Base-by-base conservation (phyloP, 2,888 invertebrate genomes). In the Coremacera marginata region DNA sequence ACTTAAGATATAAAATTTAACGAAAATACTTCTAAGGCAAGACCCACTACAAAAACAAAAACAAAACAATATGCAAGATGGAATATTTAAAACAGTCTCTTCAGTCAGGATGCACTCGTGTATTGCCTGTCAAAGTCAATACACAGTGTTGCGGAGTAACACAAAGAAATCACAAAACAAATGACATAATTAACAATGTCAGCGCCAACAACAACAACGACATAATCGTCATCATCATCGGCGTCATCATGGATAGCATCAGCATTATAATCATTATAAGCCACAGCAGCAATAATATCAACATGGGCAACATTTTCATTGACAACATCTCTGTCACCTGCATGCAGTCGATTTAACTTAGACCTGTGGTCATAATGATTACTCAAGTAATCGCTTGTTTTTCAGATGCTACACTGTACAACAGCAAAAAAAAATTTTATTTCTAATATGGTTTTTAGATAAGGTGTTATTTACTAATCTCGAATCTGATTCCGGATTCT, bases 81-180 rank as follows among this genome's bases (percentile, higher is more conserved):
- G 62, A 72, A 72, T 72, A 60, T 72, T 62, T 72, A 72, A 72
- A 62, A n/a, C n/a, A 62, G 72, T 22, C 72, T 25, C 67, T 52
- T 74, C 57, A 74, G 22, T 67, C 67, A 67, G 74, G 37, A 55
- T 67, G 52, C 34, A 57, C 63, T 71, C 70, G 70, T 73, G 70
- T 73, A 70, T 74, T 70, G 76, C 70, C 75, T 67, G 75, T 75
- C 75, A 78, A 76, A 76, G 78, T 76, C 76, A 78, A 76, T 72
- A 70, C 44, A 44, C 44, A 44, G 11, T 44, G 11, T 44, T 44
- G 44, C 14, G 44, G 74, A 57, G 78, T 14, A 44, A 27, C 27
- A 19, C 25, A 62, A 44, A 37, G 62, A n/a, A 62, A 62, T 27
- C 72, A 62, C 49, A 37, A 72, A 44, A 22, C 72, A 60, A 71